Base-by-base conservation (phyloP, 2,797 vertebrate genomes). In the Macroramphosus scolopax region DNA sequence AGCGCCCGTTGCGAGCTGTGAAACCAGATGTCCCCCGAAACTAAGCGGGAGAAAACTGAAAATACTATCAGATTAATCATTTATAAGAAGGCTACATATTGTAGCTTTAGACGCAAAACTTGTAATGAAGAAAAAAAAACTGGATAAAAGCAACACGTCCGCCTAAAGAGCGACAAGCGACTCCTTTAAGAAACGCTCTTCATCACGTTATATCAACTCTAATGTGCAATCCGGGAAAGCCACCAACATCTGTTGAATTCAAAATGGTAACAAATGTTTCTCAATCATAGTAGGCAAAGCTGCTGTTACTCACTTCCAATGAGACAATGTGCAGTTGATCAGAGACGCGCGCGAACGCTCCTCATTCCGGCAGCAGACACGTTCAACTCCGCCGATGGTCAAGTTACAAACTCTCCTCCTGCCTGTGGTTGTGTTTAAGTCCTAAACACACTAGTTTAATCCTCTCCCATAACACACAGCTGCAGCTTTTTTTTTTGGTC, bases 381-480 rank as follows among this genome's bases (percentile, higher is more conserved):
- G 32, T 35, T 3, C 17, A 70, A 46, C 22, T 60, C 15, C 14
- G 9, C 17, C 3, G 9, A 24, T 1, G 1, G 20, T 8, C 6
- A 44, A 12, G 11, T 2, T 7, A 35, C 0, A 51, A 67, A 59
- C 29, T 69, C 60, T 26, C 48, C 67, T 68, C 79, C 58, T 83
- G 85, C 86, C 83, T 87, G 65, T 48, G 47, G 68, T 41, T 37
- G 75, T 51, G 69, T 58, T 70, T 55, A 47, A 64, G 67, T 83
- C 70, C 63, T 49, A 17, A 46, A 66, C 70, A 72, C 77, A 73
- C 73, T 78, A 82, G 71, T 84, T 86, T 43, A 81, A 75, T 81
- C 60, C 68, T 75, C 73, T 80, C 63, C 65, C 53, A 66, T 54
- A 31, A 57, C 58, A 72, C 70, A 52, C 70, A 54, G 82, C 52